Evolutionary conservation across 1,140 invertebrate genomes (phyloP).

Genomic region (Telenomus remus): DNA sequence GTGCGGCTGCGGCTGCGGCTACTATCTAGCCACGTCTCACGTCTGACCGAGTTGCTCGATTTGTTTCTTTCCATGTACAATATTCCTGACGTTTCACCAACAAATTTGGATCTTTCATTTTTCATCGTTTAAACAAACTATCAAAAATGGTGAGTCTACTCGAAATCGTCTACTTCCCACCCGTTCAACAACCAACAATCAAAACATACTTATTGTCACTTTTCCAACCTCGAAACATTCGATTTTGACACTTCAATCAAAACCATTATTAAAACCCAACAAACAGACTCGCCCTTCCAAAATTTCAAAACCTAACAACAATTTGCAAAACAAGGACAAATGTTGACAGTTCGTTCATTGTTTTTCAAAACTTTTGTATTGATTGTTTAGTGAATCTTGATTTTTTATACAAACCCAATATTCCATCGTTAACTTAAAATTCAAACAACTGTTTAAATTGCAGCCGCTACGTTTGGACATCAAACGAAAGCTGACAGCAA

Average conservation of each 20-base stretch:
- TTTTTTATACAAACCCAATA: too few species aligned
- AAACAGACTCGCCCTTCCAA: too few species aligned
- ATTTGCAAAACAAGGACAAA: too few species aligned
- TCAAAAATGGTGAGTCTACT: not conserved
- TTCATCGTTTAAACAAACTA: not conserved
- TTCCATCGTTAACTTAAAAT: too few species aligned
- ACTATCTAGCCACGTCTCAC: constrained; percentile 1
- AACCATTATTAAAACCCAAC: too few species aligned
- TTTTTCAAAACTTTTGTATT: too few species aligned
- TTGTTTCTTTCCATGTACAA: constrained; percentile 1
- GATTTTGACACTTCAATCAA: not conserved
- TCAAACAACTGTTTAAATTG: not conserved
- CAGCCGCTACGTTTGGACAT: constrained; percentile 97
- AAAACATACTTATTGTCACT: not conserved
- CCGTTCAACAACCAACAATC: not conserved
- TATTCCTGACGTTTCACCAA: not conserved
- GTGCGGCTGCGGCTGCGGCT: not conserved
- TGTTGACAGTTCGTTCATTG: too few species aligned
- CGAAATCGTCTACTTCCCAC: not conserved
- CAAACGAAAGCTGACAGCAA: constrained; percentile 96
- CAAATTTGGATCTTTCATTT: not conserved
- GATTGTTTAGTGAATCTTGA: too few species aligned
- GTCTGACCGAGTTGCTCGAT: not conserved
- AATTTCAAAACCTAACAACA: too few species aligned
- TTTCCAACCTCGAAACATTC: constrained; percentile 1